Conservation (phyloP, 2,797 vertebrate genomes). For the Gallinago stenura region DNA sequence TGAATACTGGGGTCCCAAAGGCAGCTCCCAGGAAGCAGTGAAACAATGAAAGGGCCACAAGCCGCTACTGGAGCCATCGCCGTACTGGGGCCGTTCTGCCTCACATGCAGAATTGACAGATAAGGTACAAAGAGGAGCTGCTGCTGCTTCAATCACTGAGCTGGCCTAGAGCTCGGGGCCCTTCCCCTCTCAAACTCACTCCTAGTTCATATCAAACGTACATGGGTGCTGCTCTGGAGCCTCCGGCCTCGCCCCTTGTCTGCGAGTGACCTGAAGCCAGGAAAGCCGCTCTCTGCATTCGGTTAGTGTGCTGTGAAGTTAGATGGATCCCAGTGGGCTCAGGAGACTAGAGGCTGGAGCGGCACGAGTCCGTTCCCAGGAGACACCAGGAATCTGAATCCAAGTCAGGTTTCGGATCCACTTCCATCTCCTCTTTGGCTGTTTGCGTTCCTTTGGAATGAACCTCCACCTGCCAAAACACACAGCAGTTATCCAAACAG, state of each 20-base stretch:
- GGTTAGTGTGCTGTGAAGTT: slow-evolving; percentile 81
- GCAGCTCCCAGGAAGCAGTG: slow-evolving; percentile 71
- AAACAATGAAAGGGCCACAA: slow-evolving; percentile 69
- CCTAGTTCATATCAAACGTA: slow-evolving; percentile 78
- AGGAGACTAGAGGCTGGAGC: slow-evolving; percentile 83
- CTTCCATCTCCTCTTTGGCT: slow-evolving; percentile 80
- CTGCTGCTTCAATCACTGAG: slow-evolving; percentile 74
- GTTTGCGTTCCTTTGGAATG: slow-evolving; percentile 82
- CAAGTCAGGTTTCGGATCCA: slow-evolving; percentile 81
- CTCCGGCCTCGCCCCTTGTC: slow-evolving; percentile 74
- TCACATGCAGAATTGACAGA: slow-evolving; percentile 59
- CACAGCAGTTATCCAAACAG: slow-evolving; percentile 35
- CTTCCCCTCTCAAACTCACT: slow-evolving; percentile 69
- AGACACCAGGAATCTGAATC: slow-evolving; percentile 87
- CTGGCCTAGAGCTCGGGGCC: slow-evolving; percentile 63
- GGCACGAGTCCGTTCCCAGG: slow-evolving; percentile 83
- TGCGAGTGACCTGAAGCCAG: slow-evolving; percentile 80
- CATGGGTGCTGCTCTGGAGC: slow-evolving; percentile 75
- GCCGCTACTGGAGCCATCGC: slow-evolving; percentile 65
- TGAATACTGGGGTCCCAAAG: slow-evolving; percentile 62
- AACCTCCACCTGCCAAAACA: slow-evolving; percentile 75
- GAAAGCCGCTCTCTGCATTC: slow-evolving; percentile 81
- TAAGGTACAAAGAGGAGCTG: slow-evolving; percentile 72
- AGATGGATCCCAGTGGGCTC: slow-evolving; percentile 77
- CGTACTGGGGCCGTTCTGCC: slow-evolving; percentile 54